Percentiles rank a stretch among this genome's conserved stretches.
Conservation (phyloP, 2,113 vertebrate genomes). For the Notiomystis cincta region DNA sequence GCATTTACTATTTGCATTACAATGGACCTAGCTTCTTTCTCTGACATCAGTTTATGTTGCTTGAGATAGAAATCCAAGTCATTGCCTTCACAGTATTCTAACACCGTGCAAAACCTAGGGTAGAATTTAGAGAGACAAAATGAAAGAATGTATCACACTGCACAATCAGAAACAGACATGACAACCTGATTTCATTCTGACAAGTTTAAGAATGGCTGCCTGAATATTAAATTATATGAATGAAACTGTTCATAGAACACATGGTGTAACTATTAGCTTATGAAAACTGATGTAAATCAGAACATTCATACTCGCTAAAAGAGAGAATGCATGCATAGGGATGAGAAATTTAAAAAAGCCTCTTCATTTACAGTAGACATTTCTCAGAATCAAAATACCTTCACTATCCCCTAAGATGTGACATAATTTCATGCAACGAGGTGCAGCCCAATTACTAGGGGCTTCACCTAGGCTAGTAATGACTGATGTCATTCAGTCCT, state of each 20-base stretch:
- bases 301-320: not conserved
- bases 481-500: not conserved
- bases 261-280: not conserved
- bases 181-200: not conserved
- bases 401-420: not conserved
- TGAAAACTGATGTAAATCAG: not conserved
- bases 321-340: not conserved
- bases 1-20: slow-evolving; percentile 99
- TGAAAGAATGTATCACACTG: not conserved
- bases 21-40: slow-evolving; percentile 98
- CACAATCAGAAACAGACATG: not conserved
- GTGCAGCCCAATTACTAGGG: not conserved
- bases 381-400: not conserved
- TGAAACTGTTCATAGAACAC: not conserved
- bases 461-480: not conserved
- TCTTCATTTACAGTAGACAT: not conserved
- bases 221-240: not conserved
- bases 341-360: not conserved
- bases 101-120: slow-evolving; percentile 95
- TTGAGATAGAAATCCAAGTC: slow-evolving; percentile 99
- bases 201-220: not conserved
- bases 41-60: slow-evolving; percentile 98
- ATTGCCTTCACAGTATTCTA: slow-evolving; percentile 99
- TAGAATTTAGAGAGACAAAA: slow-evolving; percentile 7
- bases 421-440: not conserved